phyloP scores from a whole-genome alignment of 2,888 invertebrate species.

The Pollenia griseotomentosa region DNA sequence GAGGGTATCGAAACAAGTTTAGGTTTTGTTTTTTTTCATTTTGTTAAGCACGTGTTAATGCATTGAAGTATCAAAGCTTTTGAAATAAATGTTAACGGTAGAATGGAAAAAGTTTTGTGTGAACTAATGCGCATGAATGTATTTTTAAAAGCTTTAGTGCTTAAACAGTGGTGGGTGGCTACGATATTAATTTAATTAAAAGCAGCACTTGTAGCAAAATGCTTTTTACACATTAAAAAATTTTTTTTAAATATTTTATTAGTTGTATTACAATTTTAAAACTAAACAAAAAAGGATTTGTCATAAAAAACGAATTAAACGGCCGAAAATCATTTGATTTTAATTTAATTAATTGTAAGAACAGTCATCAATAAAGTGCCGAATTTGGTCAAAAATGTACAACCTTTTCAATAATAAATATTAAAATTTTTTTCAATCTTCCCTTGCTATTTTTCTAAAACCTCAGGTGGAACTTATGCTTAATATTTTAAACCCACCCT shows the following conservation, averaged over 20 bases:
- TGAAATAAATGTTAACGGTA: not conserved
- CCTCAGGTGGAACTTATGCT: no score
- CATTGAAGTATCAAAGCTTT: constrained; percentile 18
- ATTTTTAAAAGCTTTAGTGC: not conserved
- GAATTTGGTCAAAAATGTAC: no score
- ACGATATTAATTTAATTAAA: not conserved
- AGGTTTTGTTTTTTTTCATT: not conserved
- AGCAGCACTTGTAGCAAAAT: not conserved
- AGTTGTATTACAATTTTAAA: no score
- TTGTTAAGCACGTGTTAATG: constrained; percentile 17
- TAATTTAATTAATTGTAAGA: no score
- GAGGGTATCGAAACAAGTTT: not conserved
- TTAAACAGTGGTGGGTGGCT: constrained; percentile 21
- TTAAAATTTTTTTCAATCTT: no score
- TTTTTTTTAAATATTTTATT: not conserved
- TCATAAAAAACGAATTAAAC: no score
- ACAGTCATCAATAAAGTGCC: no score
- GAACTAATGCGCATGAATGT: not conserved
- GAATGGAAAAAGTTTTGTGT: not conserved
- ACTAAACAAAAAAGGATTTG: no score
- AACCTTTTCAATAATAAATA: no score
- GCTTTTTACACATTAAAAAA: not conserved
- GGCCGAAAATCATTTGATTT: no score
- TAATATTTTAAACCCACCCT: no score
- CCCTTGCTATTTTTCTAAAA: no score